These are phyloP conservation scores for mouse (Mus musculus) DNA, from an alignment of 2,113 vertebrate species.

Conservation along the genomic window GRCm39 chr17:17840501-17841000, in stretches of 20 bases:
- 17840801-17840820: neutral
- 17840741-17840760: neutral
- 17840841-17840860: neutral
- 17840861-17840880: neutral
- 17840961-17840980: slow-evolving; percentile 7
- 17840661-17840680: slow-evolving; percentile 29
- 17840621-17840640: slow-evolving; percentile 54
- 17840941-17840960: neutral
- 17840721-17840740: too few species aligned
- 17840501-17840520: slow-evolving; percentile 47
- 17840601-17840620: slow-evolving; percentile 49
- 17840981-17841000: slow-evolving; percentile 32
- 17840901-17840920: neutral
- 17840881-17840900: neutral
- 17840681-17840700: neutral
- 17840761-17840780: neutral
- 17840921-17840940: neutral
- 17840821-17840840: neutral
- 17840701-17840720: neutral
- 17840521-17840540: slow-evolving; percentile 11
- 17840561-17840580: slow-evolving; percentile 25
- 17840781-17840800: neutral
- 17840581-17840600: slow-evolving; percentile 30
- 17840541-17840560: slow-evolving; percentile 38
- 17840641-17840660: neutral